Base-by-base conservation (phyloP, 2,888 invertebrate genomes). In the Marronus borbonicus region DNA sequence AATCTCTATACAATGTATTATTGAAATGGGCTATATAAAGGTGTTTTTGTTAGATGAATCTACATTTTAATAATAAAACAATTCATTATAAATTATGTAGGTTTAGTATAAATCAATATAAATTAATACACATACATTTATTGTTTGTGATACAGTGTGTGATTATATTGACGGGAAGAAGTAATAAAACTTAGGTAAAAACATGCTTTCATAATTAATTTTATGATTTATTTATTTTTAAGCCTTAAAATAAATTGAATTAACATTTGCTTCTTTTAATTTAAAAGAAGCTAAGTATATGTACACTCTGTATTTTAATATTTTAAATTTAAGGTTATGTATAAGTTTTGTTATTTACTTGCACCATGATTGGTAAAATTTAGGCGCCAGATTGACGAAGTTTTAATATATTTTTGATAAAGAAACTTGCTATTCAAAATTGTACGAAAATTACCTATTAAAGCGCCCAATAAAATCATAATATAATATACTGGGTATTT, bases 261-360 rank as follows among this genome's bases (percentile, higher is more conserved):
- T 20, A 58, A 58, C 10, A 8, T 1, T 17, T 17, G 3, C 8
- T 3, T n/a, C 1, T 17, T 20, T 2, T 17, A 20, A 2, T 2
- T 17, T 3, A 20, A 20, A 55, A 55, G n/a, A 10, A 2, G 55
- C 20, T 58, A 7, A 58, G 8, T 20, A 24, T 10, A 1, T 20
- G 20, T 58, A 58, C 2, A 58, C 20, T 20, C 10, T 58, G 55
- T 58, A 20, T 58, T 20, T 58, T 20, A 58, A 20, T 20, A 10
- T 20, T 8, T 58, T 20, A 8, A 20, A 7, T 66, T 66, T 44
- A 39, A 66, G 65, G 65, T 66, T 66, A 66, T 66, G 39, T 66
- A 10, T 7, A 5, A 10, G 39, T n/a, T 17, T 66, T 39, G 5
- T 8, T 20, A 20, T 17, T 58, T 58, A 20, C 2, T 52, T 17